Evolutionary conservation across 2,113 vertebrate species (phyloP).

Genomic region (Platanista minor): DNA sequence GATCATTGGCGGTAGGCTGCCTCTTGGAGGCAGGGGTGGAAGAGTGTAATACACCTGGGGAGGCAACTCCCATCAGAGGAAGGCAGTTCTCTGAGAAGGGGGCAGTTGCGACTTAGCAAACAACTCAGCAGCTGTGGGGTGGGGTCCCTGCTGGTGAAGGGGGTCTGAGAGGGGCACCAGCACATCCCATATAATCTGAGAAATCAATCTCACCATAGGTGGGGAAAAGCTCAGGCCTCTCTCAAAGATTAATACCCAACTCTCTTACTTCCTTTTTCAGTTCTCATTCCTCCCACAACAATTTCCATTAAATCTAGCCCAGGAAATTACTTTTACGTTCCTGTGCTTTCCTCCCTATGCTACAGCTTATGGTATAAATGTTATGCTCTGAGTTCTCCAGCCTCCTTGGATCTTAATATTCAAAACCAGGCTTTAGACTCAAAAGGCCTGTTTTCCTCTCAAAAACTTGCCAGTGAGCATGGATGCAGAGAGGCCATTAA

Average conservation of each 20-base stretch:
- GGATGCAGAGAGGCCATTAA: background rate
- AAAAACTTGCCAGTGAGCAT: background rate
- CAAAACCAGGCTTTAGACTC: background rate
- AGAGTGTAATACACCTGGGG: background rate
- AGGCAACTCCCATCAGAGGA: background rate
- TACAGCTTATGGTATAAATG: background rate
- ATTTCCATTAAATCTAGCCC: background rate
- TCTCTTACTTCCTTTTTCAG: background rate
- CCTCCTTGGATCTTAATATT: background rate
- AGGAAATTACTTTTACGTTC: background rate
- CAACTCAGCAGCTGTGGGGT: background rate
- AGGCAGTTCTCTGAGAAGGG: background rate
- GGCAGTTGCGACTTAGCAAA: background rate
- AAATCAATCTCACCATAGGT: background rate
- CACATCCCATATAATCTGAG: background rate
- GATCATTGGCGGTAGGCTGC: background rate
- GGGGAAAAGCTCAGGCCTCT: background rate
- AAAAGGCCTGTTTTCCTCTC: background rate
- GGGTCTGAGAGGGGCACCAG: rapidly evolving
- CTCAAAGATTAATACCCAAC: background rate
- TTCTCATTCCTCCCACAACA: background rate
- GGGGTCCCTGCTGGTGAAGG: background rate
- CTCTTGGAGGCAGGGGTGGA: background rate
- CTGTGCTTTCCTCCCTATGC: background rate
- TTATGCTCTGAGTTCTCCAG: background rate